Evolutionary conservation across 2,888 invertebrate species (phyloP).

Genomic region (Iselma pallidipennis): DNA sequence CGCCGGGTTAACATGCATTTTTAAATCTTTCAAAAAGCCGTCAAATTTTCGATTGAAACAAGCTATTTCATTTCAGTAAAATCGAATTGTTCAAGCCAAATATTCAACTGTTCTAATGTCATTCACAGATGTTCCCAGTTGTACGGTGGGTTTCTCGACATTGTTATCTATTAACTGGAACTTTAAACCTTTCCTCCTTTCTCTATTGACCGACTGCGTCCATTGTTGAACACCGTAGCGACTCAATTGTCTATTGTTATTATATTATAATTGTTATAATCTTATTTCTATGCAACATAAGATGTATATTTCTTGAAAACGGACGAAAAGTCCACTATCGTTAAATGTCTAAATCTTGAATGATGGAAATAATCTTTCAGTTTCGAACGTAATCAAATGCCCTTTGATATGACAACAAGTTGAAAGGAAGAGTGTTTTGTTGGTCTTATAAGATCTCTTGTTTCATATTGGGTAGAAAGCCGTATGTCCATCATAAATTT

Average conservation of each 20-base stretch:
- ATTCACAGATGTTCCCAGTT: neutral
- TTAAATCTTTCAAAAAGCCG: neutral
- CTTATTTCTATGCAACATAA: conserved; percentile 5
- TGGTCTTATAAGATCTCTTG: conserved; percentile 8
- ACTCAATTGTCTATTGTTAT: conserved; percentile 25
- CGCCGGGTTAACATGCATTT: neutral
- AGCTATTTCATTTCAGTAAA: neutral
- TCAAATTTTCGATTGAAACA: neutral
- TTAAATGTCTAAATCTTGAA: conserved; percentile 10
- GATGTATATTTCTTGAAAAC: neutral
- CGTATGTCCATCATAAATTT: conserved; percentile 36
- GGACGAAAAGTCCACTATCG: conserved; percentile 1
- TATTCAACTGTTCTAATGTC: neutral
- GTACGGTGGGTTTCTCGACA: neutral
- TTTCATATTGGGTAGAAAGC: conserved; percentile 14
- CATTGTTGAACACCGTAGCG: conserved; percentile 3
- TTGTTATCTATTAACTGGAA: conserved; percentile 23
- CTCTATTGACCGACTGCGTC: neutral
- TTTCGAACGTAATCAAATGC: too few relatives aligned
- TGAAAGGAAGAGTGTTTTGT: conserved; percentile 7
- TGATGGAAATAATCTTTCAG: conserved; percentile 22
- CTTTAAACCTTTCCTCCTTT: conserved; percentile 3
- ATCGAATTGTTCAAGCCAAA: neutral
- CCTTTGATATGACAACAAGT: neutral
- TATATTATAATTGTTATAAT: conserved; percentile 17